Base-by-base conservation (phyloP, 2,797 vertebrate species). In the Antennarius maculatus region DNA sequence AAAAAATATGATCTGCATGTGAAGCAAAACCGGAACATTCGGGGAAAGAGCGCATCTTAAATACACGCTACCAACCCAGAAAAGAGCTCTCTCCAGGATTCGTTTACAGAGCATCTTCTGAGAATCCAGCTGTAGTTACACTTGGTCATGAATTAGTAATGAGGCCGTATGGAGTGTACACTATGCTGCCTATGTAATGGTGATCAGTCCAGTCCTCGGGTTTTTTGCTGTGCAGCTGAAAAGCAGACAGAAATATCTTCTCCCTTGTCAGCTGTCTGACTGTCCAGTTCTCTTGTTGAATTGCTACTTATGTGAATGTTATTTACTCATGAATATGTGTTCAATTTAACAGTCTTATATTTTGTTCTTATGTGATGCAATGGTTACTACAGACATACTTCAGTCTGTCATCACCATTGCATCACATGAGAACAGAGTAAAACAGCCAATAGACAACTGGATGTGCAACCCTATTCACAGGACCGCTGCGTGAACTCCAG, bases 121-220 rank as follows among this genome's bases (percentile, higher is more conserved):
- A 74, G 72, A 48, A 62, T 80, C 69, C 69, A 65, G 62, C 79
- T 82, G 74, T 75, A 75, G 75, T 76, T 83, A 86, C 70, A 87
- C 69, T 71, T 64, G 28, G 17, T 34, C 31, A 74, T 88, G 69
- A 80, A 88, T 87, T 76, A 87, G 67, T 84, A 47, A 87, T 85
- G 71, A 78, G 73, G 46, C 79, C 17, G 71, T 80, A 76, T 71
- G 74, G 65, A 64, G 65, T 65, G 51, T 64, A 45, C 71, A 60
- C 54, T 69, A 12, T 54, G 56, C 51, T 56, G 62, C n/a, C 15
- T 66, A 60, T 63, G 34, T 65, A 65, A 72, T 37, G 28, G 47
- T 14, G 52, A 55, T 56, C 27, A 37, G 41, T 29, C 14, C 8
- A 23, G 46, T 17, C 67, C 48, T 69, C 52, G 63, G 61, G 64